Conservation (phyloP, 2,113 vertebrate genomes). For the Sminthopsis crassicaudata region DNA sequence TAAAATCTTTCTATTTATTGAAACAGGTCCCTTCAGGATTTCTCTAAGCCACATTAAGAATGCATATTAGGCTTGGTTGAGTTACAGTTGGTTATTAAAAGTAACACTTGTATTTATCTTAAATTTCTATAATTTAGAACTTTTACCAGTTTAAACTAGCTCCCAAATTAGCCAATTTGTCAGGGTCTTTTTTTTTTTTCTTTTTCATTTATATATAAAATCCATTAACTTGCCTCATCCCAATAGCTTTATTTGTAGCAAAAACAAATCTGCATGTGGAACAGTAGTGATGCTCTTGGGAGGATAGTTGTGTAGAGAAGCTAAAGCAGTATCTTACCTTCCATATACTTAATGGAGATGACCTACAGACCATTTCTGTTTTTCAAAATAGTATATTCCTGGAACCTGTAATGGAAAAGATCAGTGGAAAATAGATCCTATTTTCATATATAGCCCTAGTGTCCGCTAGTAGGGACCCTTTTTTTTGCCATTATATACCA, state of each 20-base stretch:
- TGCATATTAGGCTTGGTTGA: not conserved
- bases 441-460: not conserved
- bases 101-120: not conserved
- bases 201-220: not conserved
- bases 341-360: not conserved
- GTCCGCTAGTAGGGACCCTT: not conserved
- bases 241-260: not conserved
- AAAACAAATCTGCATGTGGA: not conserved
- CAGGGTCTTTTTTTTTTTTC: not conserved
- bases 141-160: not conserved
- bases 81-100: not conserved
- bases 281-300: not conserved
- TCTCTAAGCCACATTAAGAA: not conserved
- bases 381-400: not conserved
- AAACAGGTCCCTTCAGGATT: constrained; percentile 2
- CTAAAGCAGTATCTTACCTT: not conserved
- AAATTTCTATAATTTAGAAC: constrained; percentile 2
- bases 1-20: constrained; percentile 4
- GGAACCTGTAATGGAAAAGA: not conserved
- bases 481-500: not conserved
- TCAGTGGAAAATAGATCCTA: not conserved
- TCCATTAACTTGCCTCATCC: not conserved
- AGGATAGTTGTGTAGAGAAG: not conserved
- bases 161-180: not conserved
- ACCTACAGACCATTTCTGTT: not conserved